Conservation (phyloP, 1,140 invertebrate species). For the Lepidurus apus region DNA sequence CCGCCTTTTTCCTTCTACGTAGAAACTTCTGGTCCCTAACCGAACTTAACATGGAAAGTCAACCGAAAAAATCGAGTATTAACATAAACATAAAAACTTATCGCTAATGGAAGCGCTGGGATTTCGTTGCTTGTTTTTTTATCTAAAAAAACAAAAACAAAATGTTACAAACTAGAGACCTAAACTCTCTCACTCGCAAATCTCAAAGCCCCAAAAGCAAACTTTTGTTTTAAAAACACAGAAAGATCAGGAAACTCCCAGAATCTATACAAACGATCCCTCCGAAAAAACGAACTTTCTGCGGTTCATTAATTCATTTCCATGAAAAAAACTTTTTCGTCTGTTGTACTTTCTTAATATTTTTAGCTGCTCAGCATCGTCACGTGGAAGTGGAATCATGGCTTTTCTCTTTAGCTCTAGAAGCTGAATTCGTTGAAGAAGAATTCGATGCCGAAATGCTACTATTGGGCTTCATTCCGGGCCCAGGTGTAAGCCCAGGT, state of each 20-base stretch:
- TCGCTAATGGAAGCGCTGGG: conserved; percentile 17
- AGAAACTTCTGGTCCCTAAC: conserved; percentile 9
- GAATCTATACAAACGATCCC: not conserved
- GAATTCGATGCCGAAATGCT: not conserved
- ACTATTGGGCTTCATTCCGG: conserved; percentile 2
- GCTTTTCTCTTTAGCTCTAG: not conserved
- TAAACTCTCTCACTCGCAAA: too few relatives aligned
- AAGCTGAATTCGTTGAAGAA: not conserved
- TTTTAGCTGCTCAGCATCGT: conserved; percentile 9
- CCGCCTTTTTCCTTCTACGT: not conserved
- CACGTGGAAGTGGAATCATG: not conserved
- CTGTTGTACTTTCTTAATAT: not conserved
- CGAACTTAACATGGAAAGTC: not conserved
- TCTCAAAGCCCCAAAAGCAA: not conserved
- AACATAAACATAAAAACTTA: conserved; percentile 14
- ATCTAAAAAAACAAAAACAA: not conserved
- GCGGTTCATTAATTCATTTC: not conserved
- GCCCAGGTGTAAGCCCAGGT: conserved; percentile 30
- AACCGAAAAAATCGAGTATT: not conserved
- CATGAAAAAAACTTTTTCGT: not conserved
- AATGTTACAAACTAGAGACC: not conserved
- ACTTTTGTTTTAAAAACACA: not conserved
- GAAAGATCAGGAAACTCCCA: not conserved
- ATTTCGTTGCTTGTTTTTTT: conserved; percentile 10
- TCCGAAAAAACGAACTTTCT: not conserved